Evolutionary conservation across 2,797 vertebrate species (phyloP).

Genomic region (Onychomys arenicola): DNA sequence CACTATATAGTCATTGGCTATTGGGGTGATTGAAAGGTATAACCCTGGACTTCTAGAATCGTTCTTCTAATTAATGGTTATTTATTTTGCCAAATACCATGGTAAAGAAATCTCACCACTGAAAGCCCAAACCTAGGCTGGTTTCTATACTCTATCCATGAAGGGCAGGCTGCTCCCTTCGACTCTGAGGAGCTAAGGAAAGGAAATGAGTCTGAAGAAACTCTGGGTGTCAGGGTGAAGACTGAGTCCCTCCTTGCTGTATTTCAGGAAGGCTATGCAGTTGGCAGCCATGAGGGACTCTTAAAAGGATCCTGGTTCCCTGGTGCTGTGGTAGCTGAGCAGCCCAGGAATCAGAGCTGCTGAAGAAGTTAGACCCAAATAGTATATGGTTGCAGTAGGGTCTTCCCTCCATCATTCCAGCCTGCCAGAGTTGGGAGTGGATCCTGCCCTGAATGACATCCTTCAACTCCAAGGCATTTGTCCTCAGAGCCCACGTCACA

Average conservation of each 20-base stretch:
- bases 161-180: neutral
- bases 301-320: neutral
- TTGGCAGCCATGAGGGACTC: neutral
- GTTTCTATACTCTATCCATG: neutral
- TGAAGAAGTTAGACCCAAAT: neutral
- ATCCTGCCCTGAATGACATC: neutral
- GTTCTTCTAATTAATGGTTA: slow-evolving; percentile 22
- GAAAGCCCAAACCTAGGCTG: neutral
- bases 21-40: slow-evolving; percentile 9
- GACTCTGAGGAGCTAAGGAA: neutral
- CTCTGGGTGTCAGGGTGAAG: neutral
- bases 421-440: neutral
- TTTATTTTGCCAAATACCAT: slow-evolving; percentile 14
- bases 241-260: neutral
- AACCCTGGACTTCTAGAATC: neutral
- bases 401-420: neutral
- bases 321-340: neutral
- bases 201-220: neutral
- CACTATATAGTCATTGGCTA: neutral
- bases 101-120: slow-evolving; percentile 19
- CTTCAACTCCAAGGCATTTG: neutral
- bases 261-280: neutral
- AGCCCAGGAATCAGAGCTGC: neutral
- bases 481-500: neutral
- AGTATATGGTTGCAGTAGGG: neutral